Base-by-base conservation (phyloP, 2,888 invertebrate genomes). In the Agrochola litura region DNA sequence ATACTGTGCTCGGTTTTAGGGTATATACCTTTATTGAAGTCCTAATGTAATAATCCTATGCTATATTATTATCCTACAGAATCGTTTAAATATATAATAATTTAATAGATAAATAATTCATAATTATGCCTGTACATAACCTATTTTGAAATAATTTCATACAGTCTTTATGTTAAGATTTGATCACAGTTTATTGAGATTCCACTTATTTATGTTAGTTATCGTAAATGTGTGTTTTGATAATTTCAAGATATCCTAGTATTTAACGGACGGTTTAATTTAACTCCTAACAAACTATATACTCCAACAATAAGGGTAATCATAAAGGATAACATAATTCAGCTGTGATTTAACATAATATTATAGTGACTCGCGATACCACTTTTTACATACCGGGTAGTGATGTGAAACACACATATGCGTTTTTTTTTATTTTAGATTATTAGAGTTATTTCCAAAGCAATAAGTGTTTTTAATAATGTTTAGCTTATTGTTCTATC, bases 401-500 rank as follows among this genome's bases (percentile, higher is more conserved):
- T 82, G 73, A 83, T 76, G 82, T 76, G 86, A 66, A 52, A 73
- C 86, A 84, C 84, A 84, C 86, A 79, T 73, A 64, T 78, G 63
- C 74, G 74, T 70, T 77, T 79, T 68, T n/a, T 61, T 68, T 88
- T 89, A 84, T 90, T 90, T 91, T 90, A 88, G 86, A 77, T 84
- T 69, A 76, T 83, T 71, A 71, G 60, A 73, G 86, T 92, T 92
- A 86, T 90, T 90, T 92, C 88, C 89, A 91, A 91, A 92, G 92
- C 92, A 92, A 90, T 92, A 89, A 89, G 89, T 90, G 88, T 84
- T 88, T 76, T 86, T 88, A 77, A 74, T 82, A 87, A 90, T 86
- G 86, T 90, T 92, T 91, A 91, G 90, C 89, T 90, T 79, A 90
- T 92, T 91, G 90, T 90, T 90, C 90, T 84, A 89, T 90, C 87